Percentiles rank a stretch among this genome's conserved stretches.
These are phyloP conservation scores for Pogonocichla stellata DNA, from an alignment of 2,113 vertebrate genomes.

Conservation along the genomic window DNA sequence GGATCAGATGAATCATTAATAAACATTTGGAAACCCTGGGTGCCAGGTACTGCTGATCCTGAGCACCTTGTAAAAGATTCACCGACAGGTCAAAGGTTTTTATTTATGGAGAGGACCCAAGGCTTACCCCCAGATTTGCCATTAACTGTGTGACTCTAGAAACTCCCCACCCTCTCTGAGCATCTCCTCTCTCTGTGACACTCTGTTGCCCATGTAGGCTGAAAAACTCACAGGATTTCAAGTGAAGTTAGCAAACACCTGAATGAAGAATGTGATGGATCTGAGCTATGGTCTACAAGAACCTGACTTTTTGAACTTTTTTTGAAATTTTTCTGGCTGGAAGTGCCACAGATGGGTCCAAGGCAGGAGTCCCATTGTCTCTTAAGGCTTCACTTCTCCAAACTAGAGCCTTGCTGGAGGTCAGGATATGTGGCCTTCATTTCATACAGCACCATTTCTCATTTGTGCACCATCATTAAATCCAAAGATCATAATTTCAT, in stretches of 20 bases:
- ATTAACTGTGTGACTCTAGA: slow-evolving; percentile 17
- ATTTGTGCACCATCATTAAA: background rate
- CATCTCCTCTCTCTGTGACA: background rate
- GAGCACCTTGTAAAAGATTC: slow-evolving; percentile 60
- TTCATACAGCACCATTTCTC: background rate
- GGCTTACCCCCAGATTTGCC: slow-evolving; percentile 33
- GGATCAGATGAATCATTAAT: slow-evolving; percentile 59
- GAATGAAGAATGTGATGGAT: background rate
- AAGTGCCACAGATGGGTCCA: background rate
- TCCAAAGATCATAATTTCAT: background rate
- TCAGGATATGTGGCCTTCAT: accelerated
- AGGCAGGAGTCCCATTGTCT: background rate
- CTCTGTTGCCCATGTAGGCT: background rate
- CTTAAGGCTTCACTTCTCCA: background rate
- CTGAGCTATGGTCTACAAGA: background rate
- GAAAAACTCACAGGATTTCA: background rate
- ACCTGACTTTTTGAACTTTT: background rate
- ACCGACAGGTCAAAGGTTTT: slow-evolving; percentile 25
- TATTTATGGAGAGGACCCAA: background rate
- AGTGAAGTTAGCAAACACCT: background rate
- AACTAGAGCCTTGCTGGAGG: background rate
- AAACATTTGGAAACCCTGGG: background rate
- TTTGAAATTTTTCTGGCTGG: background rate
- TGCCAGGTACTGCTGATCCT: background rate
- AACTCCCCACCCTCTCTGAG: background rate